phyloP scores from a whole-genome alignment of 2,797 vertebrate genomes.

The Xenentodon cancila region DNA sequence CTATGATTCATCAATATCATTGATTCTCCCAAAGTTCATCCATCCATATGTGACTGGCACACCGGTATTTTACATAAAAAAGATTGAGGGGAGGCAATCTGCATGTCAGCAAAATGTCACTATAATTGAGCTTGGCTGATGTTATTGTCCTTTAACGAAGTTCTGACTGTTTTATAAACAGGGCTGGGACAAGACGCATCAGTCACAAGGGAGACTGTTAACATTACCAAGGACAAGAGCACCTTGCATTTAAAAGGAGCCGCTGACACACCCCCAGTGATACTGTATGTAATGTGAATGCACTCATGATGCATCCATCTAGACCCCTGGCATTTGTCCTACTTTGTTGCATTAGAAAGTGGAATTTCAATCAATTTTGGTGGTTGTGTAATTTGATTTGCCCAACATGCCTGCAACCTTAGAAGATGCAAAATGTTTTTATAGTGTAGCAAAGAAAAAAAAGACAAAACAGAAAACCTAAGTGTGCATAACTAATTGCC shows the following conservation, averaged over 20 bases:
- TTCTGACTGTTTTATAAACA: conserved; percentile 83
- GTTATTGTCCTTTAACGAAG: conserved; percentile 83
- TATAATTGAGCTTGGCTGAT: conserved; percentile 78
- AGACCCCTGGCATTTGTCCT: no score
- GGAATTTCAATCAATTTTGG: no score
- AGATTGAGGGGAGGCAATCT: conserved; percentile 83
- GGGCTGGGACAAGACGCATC: conserved; percentile 73
- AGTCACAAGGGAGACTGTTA: conserved; percentile 78
- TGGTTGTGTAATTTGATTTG: no score
- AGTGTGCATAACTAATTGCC: no score
- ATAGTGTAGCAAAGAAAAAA: no score
- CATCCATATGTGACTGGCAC: conserved; percentile 90
- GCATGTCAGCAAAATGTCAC: conserved; percentile 86
- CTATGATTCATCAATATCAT: conserved; percentile 89
- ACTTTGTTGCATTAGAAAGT: no score
- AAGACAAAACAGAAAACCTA: no score
- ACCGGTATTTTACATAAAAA: conserved; percentile 89
- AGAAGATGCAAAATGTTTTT: no score
- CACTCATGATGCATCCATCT: no score
- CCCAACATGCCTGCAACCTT: no score
- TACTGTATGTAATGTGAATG: conserved; percentile 47
- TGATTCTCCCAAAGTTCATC: conserved; percentile 91
- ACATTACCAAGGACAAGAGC: conserved; percentile 77
- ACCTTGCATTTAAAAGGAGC: conserved; percentile 48
- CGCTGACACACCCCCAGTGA: conserved; percentile 41